These are phyloP conservation scores for Drosophila heteroneura DNA, from an alignment of 2,888 invertebrate species.

Conservation along the genomic window DNA sequence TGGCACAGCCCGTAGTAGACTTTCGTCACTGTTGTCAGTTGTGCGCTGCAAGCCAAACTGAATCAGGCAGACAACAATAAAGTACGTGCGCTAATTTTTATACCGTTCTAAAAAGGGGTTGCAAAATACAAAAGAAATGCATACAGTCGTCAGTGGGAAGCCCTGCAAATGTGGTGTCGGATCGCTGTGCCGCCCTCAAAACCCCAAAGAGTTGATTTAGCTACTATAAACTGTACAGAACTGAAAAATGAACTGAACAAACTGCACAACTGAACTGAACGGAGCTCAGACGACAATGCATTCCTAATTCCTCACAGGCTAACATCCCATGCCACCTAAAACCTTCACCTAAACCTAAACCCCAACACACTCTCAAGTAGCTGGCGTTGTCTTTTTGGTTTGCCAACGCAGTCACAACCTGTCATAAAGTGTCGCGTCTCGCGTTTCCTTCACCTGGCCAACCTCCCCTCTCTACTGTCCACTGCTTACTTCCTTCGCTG, in stretches of 20 bases:
- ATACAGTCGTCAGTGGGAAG: constrained; percentile 40
- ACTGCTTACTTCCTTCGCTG: constrained; percentile 12
- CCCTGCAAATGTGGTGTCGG: constrained; percentile 43
- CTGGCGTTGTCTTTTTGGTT: constrained; percentile 26
- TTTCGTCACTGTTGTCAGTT: constrained; percentile 71
- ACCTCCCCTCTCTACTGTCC: not conserved
- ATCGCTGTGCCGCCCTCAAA: constrained; percentile 28
- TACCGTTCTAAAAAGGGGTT: constrained; percentile 25
- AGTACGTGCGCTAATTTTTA: constrained; percentile 46
- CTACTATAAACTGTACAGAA: constrained; percentile 39
- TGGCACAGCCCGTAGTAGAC: constrained; percentile 30
- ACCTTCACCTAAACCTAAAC: not conserved
- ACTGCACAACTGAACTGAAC: constrained; percentile 22
- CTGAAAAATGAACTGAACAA: constrained; percentile 32
- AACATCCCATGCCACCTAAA: constrained; percentile 7
- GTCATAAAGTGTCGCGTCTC: constrained; percentile 73
- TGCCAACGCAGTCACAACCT: constrained; percentile 49
- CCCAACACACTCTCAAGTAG: constrained; percentile 22
- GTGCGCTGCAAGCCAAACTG: constrained; percentile 71
- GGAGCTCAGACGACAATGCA: constrained; percentile 67
- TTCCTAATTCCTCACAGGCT: constrained; percentile 67
- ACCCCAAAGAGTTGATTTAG: constrained; percentile 69
- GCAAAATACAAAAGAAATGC: constrained; percentile 5
- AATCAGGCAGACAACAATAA: constrained; percentile 43
- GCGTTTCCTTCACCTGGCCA: constrained; percentile 45